Evolutionary conservation across 1,140 invertebrate species (phyloP).

Genomic region (Leptopilina boulardi): DNA sequence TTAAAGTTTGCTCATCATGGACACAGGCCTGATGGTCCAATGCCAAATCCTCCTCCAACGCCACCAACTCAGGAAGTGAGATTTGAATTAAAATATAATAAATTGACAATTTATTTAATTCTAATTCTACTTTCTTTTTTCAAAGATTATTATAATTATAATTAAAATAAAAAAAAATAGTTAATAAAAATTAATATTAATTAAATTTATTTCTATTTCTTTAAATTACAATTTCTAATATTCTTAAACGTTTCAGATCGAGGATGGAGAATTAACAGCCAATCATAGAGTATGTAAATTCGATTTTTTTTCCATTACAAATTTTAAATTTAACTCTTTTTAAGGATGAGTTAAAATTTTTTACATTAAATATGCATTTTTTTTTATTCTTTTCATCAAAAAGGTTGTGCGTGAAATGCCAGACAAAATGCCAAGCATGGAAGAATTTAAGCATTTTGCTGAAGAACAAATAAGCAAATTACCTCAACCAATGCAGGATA

Average conservation of each 20-base stretch:
- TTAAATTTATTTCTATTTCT: too few species aligned
- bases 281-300: background rate
- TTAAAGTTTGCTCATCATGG: background rate
- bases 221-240: too few species aligned
- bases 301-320: background rate
- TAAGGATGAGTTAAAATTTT: too few species aligned
- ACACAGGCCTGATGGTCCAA: background rate
- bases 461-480: slow-evolving; percentile 1
- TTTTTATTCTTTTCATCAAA: background rate
- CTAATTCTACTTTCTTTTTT: too few species aligned
- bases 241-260: background rate
- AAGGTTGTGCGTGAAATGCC: background rate
- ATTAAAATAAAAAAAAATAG: too few species aligned
- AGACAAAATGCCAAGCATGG: background rate
- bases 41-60: background rate
- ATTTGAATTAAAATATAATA: background rate
- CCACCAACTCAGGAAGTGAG: slow-evolving; percentile 2
- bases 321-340: background rate
- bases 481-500: background rate
- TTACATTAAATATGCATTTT: background rate
- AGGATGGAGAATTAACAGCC: background rate
- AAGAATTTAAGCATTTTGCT: background rate
- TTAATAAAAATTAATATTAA: too few species aligned
- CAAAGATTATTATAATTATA: too few species aligned
- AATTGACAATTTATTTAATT: too few species aligned